phyloP scores from a whole-genome alignment of 35 echinoderm and acorn worm genomes.

The Anneissia japonica region DNA sequence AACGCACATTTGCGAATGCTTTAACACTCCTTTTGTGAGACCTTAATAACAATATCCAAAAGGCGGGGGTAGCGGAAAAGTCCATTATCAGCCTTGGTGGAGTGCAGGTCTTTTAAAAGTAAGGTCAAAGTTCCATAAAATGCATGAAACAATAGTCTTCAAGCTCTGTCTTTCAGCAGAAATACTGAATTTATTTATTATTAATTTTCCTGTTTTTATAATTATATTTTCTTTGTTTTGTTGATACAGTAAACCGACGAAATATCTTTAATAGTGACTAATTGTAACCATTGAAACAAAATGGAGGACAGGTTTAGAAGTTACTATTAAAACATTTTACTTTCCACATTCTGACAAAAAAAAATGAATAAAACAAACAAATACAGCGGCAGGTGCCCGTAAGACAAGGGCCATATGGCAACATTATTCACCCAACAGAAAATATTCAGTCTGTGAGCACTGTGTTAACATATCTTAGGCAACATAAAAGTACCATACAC shows the following conservation, averaged over 20 bases:
- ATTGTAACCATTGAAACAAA: neutral
- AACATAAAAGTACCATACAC: too few relatives aligned
- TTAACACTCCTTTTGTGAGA: too few relatives aligned
- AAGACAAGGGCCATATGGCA: neutral
- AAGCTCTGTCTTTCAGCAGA: neutral
- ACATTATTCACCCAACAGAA: neutral
- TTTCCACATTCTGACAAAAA: neutral
- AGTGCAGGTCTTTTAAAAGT: too few relatives aligned
- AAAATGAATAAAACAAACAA: neutral
- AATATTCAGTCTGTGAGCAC: too few relatives aligned
- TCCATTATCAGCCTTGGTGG: too few relatives aligned
- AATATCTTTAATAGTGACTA: neutral
- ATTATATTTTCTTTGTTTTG: neutral
- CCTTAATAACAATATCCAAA: too few relatives aligned
- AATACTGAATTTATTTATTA: neutral
- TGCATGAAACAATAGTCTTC: too few relatives aligned
- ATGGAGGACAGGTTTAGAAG: neutral
- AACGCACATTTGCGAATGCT: too few relatives aligned
- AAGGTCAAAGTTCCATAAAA: too few relatives aligned
- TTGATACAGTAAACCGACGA: neutral
- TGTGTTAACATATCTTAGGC: too few relatives aligned
- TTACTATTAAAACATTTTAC: constrained; percentile 2
- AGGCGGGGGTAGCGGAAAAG: too few relatives aligned
- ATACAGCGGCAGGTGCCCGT: neutral
- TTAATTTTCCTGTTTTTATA: neutral